A percentile compares a stretch with the other conserved stretches of the same genome.
Evolutionary conservation across 30 jellyfish, hydroid and myxozoan genomes (phyloP).

Genomic region (Aurelia aurita): DNA sequence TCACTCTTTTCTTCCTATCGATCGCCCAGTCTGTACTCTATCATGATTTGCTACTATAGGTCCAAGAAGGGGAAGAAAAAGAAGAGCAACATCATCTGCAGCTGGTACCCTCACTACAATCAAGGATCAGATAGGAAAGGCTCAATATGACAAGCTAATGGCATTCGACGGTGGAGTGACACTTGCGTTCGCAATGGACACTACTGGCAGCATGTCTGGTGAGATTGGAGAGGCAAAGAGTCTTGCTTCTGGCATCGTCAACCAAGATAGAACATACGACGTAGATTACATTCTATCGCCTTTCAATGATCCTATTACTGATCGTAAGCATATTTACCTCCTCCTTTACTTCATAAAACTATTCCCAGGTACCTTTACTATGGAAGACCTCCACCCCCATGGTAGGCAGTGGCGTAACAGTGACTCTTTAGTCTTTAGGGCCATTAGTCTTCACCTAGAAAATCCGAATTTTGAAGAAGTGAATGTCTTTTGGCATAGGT

Average conservation of each 20-base stretch:
- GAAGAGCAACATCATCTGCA: conserved; percentile 31
- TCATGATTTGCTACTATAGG: not conserved
- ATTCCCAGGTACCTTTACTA: no score
- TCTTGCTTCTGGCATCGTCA: conserved; percentile 53
- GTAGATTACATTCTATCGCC: conserved; percentile 89
- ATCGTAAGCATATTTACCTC: conserved; percentile 17
- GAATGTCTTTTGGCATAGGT: no score
- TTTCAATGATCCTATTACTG: conserved; percentile 76
- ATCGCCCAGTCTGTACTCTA: no score
- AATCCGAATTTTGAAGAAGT: no score
- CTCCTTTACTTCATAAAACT: not conserved
- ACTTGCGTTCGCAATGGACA: conserved; percentile 74
- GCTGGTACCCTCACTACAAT: not conserved
- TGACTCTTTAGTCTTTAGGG: no score
- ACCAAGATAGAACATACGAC: conserved; percentile 32
- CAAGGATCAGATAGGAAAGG: conserved; percentile 47
- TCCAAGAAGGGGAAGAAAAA: conserved; percentile 8
- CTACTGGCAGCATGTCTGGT: conserved; percentile 80
- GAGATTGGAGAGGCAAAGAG: conserved; percentile 66
- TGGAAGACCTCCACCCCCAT: no score
- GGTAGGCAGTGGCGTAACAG: no score
- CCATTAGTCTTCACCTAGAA: no score
- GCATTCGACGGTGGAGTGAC: conserved; percentile 83
- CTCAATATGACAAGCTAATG: conserved; percentile 40
- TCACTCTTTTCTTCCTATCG: no score